Conservation (phyloP, 1,140 invertebrate species). For the Caenorhabditis remanei region DNA sequence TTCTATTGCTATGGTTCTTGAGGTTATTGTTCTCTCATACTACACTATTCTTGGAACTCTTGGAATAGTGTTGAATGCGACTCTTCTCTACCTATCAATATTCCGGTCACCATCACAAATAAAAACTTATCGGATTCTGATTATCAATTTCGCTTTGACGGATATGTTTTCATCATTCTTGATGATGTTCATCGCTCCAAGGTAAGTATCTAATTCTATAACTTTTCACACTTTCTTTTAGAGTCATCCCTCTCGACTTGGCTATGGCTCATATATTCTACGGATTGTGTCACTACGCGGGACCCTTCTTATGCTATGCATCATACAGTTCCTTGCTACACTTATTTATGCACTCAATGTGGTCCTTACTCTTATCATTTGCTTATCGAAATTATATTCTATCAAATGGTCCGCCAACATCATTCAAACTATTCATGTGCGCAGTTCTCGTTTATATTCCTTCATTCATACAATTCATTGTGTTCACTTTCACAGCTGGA, state of each 20-base stretch:
- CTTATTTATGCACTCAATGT: conserved; percentile 28
- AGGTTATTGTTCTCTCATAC: conserved; percentile 8
- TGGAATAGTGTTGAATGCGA: background rate
- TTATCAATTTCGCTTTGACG: conserved; percentile 17
- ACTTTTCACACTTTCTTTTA: background rate
- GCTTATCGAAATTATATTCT: conserved; percentile 28
- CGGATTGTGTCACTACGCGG: background rate
- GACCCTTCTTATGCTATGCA: background rate
- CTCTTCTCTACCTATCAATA: conserved; percentile 13
- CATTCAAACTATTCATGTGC: background rate
- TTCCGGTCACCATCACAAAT: conserved; percentile 24
- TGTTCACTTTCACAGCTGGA: conserved; percentile 13
- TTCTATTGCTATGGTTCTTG: background rate
- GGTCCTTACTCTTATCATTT: conserved; percentile 15
- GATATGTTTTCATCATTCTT: conserved; percentile 31
- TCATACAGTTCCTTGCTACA: conserved; percentile 15
- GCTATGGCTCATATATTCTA: conserved; percentile 42
- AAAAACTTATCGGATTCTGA: conserved; percentile 28
- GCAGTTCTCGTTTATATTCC: background rate
- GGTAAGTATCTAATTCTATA: background rate
- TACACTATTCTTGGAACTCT: conserved; percentile 13
- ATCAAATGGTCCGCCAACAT: background rate
- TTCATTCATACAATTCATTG: conserved; percentile 1
- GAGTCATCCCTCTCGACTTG: conserved; percentile 16
- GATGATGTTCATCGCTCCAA: conserved; percentile 29